phyloP scores from a whole-genome alignment of 2,797 vertebrate genomes.

The Eremophila alpestris region DNA sequence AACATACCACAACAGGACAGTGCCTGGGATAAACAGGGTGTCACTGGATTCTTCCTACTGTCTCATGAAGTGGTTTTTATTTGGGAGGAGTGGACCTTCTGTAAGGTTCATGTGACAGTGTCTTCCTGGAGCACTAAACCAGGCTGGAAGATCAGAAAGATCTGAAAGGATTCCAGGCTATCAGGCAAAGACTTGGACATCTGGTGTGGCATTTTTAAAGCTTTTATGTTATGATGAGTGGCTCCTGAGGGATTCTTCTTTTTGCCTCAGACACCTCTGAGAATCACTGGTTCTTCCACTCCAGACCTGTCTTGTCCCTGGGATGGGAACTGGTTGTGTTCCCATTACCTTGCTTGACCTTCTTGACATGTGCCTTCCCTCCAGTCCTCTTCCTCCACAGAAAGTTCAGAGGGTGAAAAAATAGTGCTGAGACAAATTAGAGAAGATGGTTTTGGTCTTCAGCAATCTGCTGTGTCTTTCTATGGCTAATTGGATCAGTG shows the following conservation, averaged over 20 bases:
- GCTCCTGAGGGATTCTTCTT: neutral
- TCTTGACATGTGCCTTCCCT: neutral
- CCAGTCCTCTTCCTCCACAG: neutral
- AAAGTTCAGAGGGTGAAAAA: neutral
- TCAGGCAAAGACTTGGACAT: neutral
- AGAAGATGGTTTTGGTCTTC: neutral
- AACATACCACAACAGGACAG: neutral
- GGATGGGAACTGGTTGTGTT: neutral
- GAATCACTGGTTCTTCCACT: neutral
- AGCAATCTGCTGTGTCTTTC: neutral
- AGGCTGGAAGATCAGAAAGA: neutral
- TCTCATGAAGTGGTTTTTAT: slow-evolving; percentile 31
- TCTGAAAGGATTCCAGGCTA: neutral
- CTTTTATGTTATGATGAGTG: neutral
- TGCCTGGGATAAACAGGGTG: slow-evolving; percentile 32
- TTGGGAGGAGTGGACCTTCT: neutral
- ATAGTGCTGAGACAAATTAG: neutral
- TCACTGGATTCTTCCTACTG: neutral
- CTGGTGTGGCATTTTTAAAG: neutral
- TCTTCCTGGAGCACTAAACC: neutral
- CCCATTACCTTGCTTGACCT: neutral
- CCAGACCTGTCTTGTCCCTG: neutral
- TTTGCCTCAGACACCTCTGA: neutral
- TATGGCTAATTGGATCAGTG: neutral
- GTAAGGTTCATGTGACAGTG: neutral